Evolutionary conservation across 37 sponge, comb jelly and placozoan genomes (phyloP), one percentile per base, ranked within the genome.

Genomic region (Beroe forskalii): DNA sequence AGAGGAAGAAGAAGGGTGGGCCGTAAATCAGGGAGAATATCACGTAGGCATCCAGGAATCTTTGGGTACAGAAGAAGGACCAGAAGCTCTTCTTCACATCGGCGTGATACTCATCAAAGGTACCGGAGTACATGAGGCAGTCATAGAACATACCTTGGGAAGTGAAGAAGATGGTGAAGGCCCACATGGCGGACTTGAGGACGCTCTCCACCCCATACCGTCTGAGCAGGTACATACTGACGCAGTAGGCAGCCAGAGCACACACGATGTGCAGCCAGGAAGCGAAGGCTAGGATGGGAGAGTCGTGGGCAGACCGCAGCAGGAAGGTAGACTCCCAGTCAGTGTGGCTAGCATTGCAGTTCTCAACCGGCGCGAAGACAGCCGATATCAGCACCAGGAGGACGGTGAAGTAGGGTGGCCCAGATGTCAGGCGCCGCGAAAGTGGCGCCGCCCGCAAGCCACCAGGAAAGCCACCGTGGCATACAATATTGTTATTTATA

Each of bases 311-410:
- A 27, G 44, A 41, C 19, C 30, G 38, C 30, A 43, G 3, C 1
- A 80, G 48, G 30, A 80, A 80, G 17, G 86, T 80, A 22, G 86
- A 41, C 40, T 80, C 86, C 86, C 86, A 80, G 14, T 80, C 86
- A 8, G 55, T 80, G 48, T 80, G 86, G 0, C 24, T 14, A 25
- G 1, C 4, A 0, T 42, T 32, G 30, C 39, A 2, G 86, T 24
- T 80, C 35, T 41, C 86, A 1, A 80, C 9, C 8, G 86, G 86
- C 14, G 40, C 35, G 20, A 80, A 80, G 44, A 80, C 19, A 22
- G 0, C 22, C 8, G 40, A 9, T 2, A 44, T 43, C 4, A 38
- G 37, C 0, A 42, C 30, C 2, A 80, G 8, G 8, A 80, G 2
- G 40, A 27, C 55, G 2, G 2, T 39, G 30, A 80, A 43, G 55